Conservation (phyloP, 1,140 invertebrate species). For the Odontomachus brunneus region DNA sequence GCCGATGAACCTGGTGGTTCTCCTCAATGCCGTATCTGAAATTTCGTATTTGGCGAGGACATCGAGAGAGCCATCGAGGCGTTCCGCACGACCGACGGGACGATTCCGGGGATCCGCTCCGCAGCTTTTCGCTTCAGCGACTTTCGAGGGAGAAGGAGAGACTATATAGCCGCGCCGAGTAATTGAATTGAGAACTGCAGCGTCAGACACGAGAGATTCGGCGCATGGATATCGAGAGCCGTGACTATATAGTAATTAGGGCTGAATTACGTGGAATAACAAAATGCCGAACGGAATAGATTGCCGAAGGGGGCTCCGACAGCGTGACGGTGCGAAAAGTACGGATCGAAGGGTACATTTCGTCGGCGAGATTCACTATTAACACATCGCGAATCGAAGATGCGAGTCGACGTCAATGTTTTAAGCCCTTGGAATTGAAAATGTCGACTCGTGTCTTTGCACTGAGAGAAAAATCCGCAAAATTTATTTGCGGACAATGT, state of each 20-base stretch:
- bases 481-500: too few species aligned
- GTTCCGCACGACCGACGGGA: constrained; percentile 25
- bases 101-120: not conserved
- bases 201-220: not conserved
- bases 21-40: not conserved
- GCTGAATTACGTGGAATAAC: not conserved
- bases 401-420: too few species aligned
- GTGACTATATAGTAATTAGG: constrained; percentile 28
- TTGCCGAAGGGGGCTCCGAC: too few species aligned
- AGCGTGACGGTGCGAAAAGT: too few species aligned
- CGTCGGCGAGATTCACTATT: too few species aligned
- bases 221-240: not conserved
- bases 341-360: too few species aligned
- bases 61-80: constrained; percentile 14
- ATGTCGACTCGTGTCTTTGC: too few species aligned
- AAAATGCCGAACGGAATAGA: not conserved
- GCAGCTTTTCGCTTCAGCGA: constrained; percentile 27
- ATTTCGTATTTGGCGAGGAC: constrained; percentile 26
- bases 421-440: too few species aligned
- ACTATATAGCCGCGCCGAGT: constrained; percentile 3
- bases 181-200: constrained; percentile 26
- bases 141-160: not conserved
- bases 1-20: constrained; percentile 22
- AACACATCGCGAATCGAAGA: too few species aligned
- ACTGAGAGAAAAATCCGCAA: too few species aligned